These are phyloP conservation scores for Phylloscopus whistleri DNA, from an alignment of 2,113 vertebrate genomes.

Conservation along the genomic window DNA sequence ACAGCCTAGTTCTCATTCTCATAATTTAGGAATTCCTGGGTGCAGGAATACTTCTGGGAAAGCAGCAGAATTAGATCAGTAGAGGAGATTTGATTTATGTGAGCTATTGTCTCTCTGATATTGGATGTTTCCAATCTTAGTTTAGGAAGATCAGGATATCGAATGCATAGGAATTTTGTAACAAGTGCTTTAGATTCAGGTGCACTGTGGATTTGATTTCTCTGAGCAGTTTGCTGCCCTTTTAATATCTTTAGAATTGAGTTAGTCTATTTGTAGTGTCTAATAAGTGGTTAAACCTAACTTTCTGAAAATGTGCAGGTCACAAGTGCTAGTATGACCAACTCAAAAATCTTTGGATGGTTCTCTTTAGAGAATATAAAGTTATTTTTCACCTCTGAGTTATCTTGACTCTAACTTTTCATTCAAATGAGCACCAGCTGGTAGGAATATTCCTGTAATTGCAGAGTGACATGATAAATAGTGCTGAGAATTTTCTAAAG, in stretches of 20 bases:
- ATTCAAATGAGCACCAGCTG: neutral
- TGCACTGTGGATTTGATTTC: neutral
- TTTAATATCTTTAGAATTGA: neutral
- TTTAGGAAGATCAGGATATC: neutral
- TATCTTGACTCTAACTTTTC: neutral
- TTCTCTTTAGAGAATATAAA: neutral
- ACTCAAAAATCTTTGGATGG: neutral
- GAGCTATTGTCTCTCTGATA: neutral
- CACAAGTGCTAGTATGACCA: neutral
- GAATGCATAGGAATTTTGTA: neutral
- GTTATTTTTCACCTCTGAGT: neutral
- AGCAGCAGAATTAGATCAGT: neutral
- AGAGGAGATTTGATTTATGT: neutral
- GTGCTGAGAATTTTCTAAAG: neutral
- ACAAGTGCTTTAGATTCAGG: neutral
- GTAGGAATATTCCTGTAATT: neutral
- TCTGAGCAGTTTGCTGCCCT: neutral
- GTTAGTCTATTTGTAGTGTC: neutral
- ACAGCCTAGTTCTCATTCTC: neutral
- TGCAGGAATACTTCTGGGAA: neutral
- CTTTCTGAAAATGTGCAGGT: neutral
- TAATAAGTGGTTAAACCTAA: neutral
- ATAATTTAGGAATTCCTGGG: neutral
- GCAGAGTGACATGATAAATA: neutral
- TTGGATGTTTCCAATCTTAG: neutral